Evolutionary conservation across 2,797 vertebrate species (phyloP).

Genomic region (Schizothorax lantsangensis): DNA sequence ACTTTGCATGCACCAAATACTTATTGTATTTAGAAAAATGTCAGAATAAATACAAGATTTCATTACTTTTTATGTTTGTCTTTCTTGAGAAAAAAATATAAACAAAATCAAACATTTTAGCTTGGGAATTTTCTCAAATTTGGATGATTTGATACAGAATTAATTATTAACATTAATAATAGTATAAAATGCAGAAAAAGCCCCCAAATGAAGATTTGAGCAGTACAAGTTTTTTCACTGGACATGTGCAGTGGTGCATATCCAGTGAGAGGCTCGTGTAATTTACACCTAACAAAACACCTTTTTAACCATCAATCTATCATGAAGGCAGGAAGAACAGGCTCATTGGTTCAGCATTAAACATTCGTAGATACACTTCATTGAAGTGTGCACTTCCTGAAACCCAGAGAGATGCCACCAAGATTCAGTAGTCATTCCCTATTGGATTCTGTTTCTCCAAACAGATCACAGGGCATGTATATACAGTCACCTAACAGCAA

Average conservation of each 20-base stretch:
- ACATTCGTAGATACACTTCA: slow-evolving; percentile 71
- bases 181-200: background rate
- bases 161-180: too few relatives aligned
- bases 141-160: too few relatives aligned
- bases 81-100: too few relatives aligned
- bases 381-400: slow-evolving; percentile 64
- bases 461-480: background rate
- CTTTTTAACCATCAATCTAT: slow-evolving; percentile 56
- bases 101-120: too few relatives aligned
- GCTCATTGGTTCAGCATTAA: slow-evolving; percentile 78
- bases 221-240: background rate
- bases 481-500: slow-evolving; percentile 3
- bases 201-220: background rate
- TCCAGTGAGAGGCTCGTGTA: background rate
- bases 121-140: too few relatives aligned
- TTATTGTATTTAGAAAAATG: too few relatives aligned
- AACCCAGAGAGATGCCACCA: slow-evolving; percentile 49
- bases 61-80: too few relatives aligned
- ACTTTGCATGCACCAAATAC: too few relatives aligned
- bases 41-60: too few relatives aligned
- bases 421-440: slow-evolving; percentile 63
- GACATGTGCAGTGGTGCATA: too few relatives aligned
- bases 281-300: slow-evolving; percentile 53
- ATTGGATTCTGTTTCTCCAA: slow-evolving; percentile 31
- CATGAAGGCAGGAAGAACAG: slow-evolving; percentile 61